Evolutionary conservation across 1,140 invertebrate species (phyloP), one percentile per base, ranked within the genome.

Genomic region (Zaprionus nigranus): DNA sequence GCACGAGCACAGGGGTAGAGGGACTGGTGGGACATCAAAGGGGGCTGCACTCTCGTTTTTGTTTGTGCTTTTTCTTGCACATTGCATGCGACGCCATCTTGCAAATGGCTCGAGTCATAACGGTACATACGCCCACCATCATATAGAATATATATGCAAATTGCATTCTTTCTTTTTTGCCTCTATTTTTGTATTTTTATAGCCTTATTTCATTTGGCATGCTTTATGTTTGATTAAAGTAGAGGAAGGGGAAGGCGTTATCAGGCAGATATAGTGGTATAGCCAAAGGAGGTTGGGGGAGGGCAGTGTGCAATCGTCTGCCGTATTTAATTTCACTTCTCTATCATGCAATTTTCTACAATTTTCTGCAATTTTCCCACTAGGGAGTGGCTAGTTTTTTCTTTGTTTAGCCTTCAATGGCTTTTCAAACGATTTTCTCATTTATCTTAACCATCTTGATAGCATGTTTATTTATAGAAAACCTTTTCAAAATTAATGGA

Each of bases 1-100:
- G 17, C 13, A 20, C 17, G 56, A 20, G 1, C n/a, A 34, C 30
- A 20, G 24, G 24, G 34, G 6, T 2, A 2, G n/a, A 9, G 58
- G 38, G 43, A 46, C 68, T 59, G 68, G 75, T 62, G 43, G 65
- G 68, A 56, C 56, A 28, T 28, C 1, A 28, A 28, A 28, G 40
- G 40, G 5, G 17, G 40, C 9, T 17, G 40, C 43, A 60, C n/a
- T 43, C 40, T 36, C 43, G 58, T 61, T 69, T 76, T 88, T 90
- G 72, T 81, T 79, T 78, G 75, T 86, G 30, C 82, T 77, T 58
- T 64, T 76, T 56, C 43, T 38, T 56, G 53, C 22, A 28, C 22
- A n/a, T 34, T 68, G 38, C 30, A 58, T 6, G 38, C 43, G 79
- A 53, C 82, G 82, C 78, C 82, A 86, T 86, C 82, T 86, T 86